These are phyloP conservation scores for Emmelina monodactyla DNA, from an alignment of 2,888 invertebrate genomes.

Conservation along the genomic window DNA sequence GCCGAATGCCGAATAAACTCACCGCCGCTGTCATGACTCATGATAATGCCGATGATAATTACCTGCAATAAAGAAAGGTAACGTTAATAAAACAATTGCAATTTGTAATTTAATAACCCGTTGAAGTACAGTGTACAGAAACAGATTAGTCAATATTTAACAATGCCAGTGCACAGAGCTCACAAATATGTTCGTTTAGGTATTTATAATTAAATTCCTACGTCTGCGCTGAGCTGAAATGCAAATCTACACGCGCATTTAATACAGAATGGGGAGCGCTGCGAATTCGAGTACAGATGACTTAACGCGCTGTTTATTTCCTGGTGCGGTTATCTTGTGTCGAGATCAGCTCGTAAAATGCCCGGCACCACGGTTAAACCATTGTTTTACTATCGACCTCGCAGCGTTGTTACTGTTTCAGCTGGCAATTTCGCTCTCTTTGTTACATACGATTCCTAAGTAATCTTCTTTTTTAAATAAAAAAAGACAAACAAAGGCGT, in stretches of 20 bases:
- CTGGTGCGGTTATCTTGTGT: slow-evolving; percentile 30
- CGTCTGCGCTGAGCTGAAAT: too few species aligned
- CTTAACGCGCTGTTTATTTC: slow-evolving; percentile 44
- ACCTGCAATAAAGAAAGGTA: slow-evolving; percentile 26
- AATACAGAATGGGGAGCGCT: neutral
- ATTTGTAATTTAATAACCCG: neutral
- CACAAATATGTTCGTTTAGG: too few species aligned
- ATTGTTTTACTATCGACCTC: slow-evolving; percentile 43
- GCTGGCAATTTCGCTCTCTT: too few species aligned
- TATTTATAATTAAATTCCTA: too few species aligned
- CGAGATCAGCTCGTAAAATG: slow-evolving; percentile 42
- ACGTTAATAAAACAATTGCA: neutral
- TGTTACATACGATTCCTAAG: too few species aligned
- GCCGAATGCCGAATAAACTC: slow-evolving; percentile 39
- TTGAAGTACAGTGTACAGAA: neutral
- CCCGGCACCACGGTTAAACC: slow-evolving; percentile 31
- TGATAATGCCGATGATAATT: slow-evolving; percentile 30
- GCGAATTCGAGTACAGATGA: slow-evolving; percentile 26
- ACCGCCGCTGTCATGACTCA: slow-evolving; percentile 35
- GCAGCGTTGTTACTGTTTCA: slow-evolving; percentile 5
- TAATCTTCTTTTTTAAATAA: too few species aligned
- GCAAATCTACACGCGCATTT: neutral
- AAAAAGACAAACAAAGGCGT: too few species aligned
- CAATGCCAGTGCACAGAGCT: neutral
- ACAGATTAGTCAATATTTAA: neutral